These are phyloP conservation scores for Pissodes strobi DNA, from an alignment of 1,140 invertebrate genomes.

Conservation along the genomic window DNA sequence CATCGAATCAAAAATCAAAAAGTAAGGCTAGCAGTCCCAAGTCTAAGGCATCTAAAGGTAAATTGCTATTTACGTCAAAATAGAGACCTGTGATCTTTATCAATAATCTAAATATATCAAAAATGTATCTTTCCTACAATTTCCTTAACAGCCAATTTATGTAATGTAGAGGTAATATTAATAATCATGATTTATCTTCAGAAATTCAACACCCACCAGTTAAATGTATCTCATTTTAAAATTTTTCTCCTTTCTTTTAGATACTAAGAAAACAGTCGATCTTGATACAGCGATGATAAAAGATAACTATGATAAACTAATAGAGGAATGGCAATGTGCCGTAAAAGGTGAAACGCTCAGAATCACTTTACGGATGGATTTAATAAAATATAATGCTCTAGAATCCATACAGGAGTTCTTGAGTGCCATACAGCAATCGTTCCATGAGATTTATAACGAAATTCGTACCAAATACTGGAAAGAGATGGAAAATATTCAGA, in stretches of 20 bases:
- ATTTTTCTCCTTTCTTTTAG: too few species aligned
- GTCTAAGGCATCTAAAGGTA: conserved; percentile 18
- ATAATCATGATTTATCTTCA: too few species aligned
- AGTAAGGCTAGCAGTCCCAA: conserved; percentile 4
- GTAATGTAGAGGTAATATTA: too few species aligned
- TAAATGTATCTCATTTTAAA: too few species aligned
- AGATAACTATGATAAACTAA: conserved; percentile 29
- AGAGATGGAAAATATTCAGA: conserved; percentile 62
- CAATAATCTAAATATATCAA: too few species aligned
- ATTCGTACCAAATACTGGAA: conserved; percentile 58
- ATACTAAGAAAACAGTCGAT: conserved; percentile 21
- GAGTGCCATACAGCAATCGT: conserved; percentile 54
- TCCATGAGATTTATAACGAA: conserved; percentile 55
- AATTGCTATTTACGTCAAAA: too few species aligned
- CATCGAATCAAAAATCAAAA: background rate
- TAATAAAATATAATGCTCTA: conserved; percentile 54
- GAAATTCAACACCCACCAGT: too few species aligned
- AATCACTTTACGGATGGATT: conserved; percentile 55
- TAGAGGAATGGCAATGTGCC: conserved; percentile 61
- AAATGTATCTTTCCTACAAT: too few species aligned
- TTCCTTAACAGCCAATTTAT: too few species aligned
- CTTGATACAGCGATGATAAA: conserved; percentile 27
- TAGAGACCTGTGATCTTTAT: too few species aligned
- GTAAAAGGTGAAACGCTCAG: conserved; percentile 61
- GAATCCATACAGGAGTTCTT: conserved; percentile 58